Conservation (phyloP, 2,888 invertebrate species). For the Toxonevra muliebris region DNA sequence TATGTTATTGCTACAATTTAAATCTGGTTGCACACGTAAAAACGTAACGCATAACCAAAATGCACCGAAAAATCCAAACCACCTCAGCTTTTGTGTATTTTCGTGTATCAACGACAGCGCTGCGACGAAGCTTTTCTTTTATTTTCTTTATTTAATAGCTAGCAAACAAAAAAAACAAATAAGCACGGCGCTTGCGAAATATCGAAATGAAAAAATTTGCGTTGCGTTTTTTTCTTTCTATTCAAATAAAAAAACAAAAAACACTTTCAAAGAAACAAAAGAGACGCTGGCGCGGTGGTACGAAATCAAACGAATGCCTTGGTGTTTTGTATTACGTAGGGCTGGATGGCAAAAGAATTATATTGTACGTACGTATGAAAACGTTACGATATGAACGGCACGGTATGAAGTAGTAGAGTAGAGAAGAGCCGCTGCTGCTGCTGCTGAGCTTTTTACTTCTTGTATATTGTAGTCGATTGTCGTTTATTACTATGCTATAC, state of each 20-base stretch:
- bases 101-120: neutral
- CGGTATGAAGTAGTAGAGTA: neutral
- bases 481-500: constrained; percentile 23
- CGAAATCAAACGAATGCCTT: constrained; percentile 8
- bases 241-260: constrained; percentile 5
- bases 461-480: constrained; percentile 20
- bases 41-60: no score
- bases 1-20: neutral
- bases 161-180: constrained; percentile 4
- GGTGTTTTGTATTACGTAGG: no score
- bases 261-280: constrained; percentile 25
- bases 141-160: neutral
- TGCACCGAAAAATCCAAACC: no score
- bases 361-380: constrained; percentile 20
- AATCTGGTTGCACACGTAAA: neutral
- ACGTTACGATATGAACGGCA: neutral
- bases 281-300: constrained; percentile 15
- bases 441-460: constrained; percentile 25
- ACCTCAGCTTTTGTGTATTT: neutral
- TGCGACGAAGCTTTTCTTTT: neutral
- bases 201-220: constrained; percentile 23
- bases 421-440: constrained; percentile 29
- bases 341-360: no score
- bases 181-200: constrained; percentile 22
- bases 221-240: neutral